phyloP scores from a whole-genome alignment of 1,140 invertebrate genomes.

The Drosophila kikkawai region DNA sequence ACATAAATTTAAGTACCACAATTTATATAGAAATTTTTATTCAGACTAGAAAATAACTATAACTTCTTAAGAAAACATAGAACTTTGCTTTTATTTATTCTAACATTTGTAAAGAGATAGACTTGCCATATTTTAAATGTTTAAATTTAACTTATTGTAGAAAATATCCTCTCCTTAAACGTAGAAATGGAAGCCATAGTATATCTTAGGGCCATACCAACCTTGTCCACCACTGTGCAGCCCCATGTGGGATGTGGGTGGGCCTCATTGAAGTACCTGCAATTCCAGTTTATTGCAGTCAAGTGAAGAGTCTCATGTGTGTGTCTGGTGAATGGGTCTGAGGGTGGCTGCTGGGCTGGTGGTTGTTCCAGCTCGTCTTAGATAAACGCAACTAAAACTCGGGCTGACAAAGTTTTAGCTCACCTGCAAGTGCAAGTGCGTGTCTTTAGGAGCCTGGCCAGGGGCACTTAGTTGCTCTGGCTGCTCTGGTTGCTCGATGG shows the following conservation, averaged over 20 bases:
- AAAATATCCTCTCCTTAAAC: neutral
- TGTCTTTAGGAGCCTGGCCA: conserved; percentile 50
- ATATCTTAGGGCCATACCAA: neutral
- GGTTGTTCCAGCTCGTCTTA: conserved; percentile 20
- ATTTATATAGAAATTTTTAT: too few species aligned
- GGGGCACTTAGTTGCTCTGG: conserved; percentile 39
- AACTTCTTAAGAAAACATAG: neutral
- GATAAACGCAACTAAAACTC: conserved; percentile 55
- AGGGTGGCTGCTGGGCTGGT: conserved; percentile 11
- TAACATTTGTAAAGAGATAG: neutral
- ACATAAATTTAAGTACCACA: too few species aligned
- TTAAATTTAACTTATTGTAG: neutral
- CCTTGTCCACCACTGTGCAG: conserved; percentile 18
- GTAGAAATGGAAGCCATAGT: neutral
- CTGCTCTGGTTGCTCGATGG: conserved; percentile 24
- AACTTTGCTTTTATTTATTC: neutral
- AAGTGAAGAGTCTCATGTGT: conserved; percentile 35
- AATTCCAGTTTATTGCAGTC: conserved; percentile 68
- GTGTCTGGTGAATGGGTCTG: neutral
- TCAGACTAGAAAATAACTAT: too few species aligned
- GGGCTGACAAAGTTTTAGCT: conserved; percentile 54
- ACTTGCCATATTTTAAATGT: neutral
- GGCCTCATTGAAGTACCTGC: conserved; percentile 42
- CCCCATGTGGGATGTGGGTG: conserved; percentile 3
- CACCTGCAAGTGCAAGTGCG: conserved; percentile 45